phyloP scores from a whole-genome alignment of 2,113 vertebrate species.

The Theropithecus gelada region DNA sequence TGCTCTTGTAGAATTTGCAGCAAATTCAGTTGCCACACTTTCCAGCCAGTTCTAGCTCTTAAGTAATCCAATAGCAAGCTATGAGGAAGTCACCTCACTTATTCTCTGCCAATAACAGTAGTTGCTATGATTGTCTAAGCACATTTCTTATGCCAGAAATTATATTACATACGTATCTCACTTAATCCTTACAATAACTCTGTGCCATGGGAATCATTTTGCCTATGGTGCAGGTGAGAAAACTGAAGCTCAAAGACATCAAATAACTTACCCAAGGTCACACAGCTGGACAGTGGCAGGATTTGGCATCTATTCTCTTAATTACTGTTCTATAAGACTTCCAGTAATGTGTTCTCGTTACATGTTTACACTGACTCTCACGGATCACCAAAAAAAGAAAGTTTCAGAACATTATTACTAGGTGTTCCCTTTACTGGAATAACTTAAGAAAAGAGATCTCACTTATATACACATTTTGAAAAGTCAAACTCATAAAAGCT shows the following conservation, averaged over 20 bases:
- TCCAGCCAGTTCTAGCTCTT: constrained; percentile 17
- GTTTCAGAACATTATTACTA: neutral
- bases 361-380: neutral
- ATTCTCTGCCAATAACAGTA: neutral
- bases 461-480: neutral
- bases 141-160: neutral
- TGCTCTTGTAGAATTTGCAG: neutral
- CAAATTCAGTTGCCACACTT: neutral
- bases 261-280: neutral
- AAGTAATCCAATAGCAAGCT: neutral
- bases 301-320: neutral
- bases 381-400: neutral
- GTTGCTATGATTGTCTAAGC: neutral
- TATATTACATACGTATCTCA: neutral
- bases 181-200: neutral
- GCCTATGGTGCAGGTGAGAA: neutral
- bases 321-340: neutral
- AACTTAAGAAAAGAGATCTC: neutral
- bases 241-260: neutral
- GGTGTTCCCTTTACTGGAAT: neutral
- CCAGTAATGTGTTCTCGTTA: neutral
- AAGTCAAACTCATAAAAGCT: neutral
- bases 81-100: neutral
- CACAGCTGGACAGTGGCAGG: neutral
- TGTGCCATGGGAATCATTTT: neutral